Base-by-base conservation (phyloP, 2,113 vertebrate species). In the Gadus macrocephalus region DNA sequence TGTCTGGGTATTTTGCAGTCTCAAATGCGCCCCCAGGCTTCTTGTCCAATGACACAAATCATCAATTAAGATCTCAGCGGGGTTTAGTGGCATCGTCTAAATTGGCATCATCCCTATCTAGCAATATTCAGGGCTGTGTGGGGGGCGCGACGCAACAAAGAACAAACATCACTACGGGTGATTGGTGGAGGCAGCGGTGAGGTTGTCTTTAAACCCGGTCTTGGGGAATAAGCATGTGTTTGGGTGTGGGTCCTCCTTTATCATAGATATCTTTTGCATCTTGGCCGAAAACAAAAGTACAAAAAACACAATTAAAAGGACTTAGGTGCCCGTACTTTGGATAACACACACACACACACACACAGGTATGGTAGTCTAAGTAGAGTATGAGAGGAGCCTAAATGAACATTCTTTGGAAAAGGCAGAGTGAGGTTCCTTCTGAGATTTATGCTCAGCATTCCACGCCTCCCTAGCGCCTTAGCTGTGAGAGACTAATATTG, bases 41-140 rank as follows among this genome's bases (percentile, higher is more conserved):
- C 85, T 88, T 89, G 87, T 91, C 92, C 91, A 91, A 91, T 86
- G 89, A 93, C 88, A 92, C 91, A 91, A 91, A 92, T 92, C 90
- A 91, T 90, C 90, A 93, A 92, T 92, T 92, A 92, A 88, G 88
- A 90, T 92, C 91, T 85, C 91, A 92, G 91, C 90, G 86, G 90
- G 91, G 76, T 85, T 88, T 80, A 73, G 63, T 53, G 80, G 73
- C 69, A 80, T 81, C 87, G 86, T 90, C 89, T 88, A 89, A 92
- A 91, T 91, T 90, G 87, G 81, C 85, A 86, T 87, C 76, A 81
- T 86, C 82, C 74, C 77, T 79, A 84, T 88, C 86, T 80, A 75
- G 84, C 78, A 83, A 91, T 73, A 81, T 83, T 84, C 68, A 74
- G 80, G 87, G 74, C 71, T 49, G 66, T 62, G 68, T 78, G 83